Conservation (phyloP, 2,888 invertebrate species). For the Xanthorhoe spadicearia region DNA sequence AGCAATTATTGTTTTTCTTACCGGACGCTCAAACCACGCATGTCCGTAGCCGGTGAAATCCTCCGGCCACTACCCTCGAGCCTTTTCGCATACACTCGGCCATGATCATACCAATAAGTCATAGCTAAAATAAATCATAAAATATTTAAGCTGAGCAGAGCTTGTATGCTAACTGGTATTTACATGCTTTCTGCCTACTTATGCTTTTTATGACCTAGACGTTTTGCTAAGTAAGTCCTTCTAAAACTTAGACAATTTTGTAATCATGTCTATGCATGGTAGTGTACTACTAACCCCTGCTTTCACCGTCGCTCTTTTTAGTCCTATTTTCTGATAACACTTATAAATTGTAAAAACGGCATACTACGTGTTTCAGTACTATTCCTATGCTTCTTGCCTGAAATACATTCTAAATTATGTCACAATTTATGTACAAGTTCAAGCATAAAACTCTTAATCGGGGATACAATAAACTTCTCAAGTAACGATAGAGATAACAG, state of each 20-base stretch:
- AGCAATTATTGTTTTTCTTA: conserved; percentile 24
- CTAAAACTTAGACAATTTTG: too few species aligned
- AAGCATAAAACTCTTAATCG: background rate
- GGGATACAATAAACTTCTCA: background rate
- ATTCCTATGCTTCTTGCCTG: background rate
- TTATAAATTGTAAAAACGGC: too few species aligned
- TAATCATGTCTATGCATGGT: too few species aligned
- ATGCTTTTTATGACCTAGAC: too few species aligned
- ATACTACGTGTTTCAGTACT: background rate
- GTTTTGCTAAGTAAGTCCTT: too few species aligned
- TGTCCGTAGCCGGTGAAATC: conserved; percentile 31
- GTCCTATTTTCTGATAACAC: too few species aligned
- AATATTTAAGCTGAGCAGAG: too few species aligned
- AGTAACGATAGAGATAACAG: background rate
- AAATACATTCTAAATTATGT: background rate
- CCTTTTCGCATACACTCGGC: conserved; percentile 5
- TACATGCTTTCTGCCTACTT: too few species aligned
- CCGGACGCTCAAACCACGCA: conserved; percentile 21
- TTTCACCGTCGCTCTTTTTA: too few species aligned
- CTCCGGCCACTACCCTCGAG: conserved; percentile 19
- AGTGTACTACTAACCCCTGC: too few species aligned
- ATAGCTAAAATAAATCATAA: too few species aligned
- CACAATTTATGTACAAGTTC: background rate
- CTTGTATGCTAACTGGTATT: too few species aligned
- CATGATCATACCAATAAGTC: background rate